phyloP scores from a whole-genome alignment of 2,797 vertebrate species.

The Triplophysa yarkandensis region DNA sequence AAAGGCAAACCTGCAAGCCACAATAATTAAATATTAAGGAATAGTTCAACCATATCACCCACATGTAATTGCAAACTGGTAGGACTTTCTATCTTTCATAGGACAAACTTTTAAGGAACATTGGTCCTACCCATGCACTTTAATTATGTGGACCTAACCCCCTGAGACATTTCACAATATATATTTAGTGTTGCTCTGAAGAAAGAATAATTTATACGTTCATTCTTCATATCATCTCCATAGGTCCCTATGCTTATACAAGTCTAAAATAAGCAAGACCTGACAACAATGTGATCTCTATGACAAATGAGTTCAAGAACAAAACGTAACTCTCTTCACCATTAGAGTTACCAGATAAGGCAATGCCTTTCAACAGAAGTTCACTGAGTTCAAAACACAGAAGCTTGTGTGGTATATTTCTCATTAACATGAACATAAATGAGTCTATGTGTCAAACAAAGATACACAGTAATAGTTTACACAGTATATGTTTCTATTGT shows the following conservation, averaged over 20 bases:
- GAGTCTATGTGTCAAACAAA: neutral
- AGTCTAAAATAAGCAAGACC: neutral
- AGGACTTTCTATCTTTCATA: no score
- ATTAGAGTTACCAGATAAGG: neutral
- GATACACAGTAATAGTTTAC: no score
- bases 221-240: neutral
- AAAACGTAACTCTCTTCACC: neutral
- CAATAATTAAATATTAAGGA: no score
- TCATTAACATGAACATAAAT: neutral
- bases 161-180: no score
- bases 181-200: no score
- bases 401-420: neutral
- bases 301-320: neutral
- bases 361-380: neutral
- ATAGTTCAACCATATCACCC: no score
- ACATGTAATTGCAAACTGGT: no score
- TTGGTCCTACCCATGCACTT: no score
- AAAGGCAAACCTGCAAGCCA: no score
- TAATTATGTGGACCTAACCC: no score
- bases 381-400: slow-evolving; percentile 11
- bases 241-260: neutral
- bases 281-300: neutral
- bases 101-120: no score
- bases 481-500: no score
- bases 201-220: neutral